A percentile compares a stretch with the other conserved stretches of the same genome.
phyloP scores from a whole-genome alignment of 2,797 vertebrate species.

The Alcedo atthis region DNA sequence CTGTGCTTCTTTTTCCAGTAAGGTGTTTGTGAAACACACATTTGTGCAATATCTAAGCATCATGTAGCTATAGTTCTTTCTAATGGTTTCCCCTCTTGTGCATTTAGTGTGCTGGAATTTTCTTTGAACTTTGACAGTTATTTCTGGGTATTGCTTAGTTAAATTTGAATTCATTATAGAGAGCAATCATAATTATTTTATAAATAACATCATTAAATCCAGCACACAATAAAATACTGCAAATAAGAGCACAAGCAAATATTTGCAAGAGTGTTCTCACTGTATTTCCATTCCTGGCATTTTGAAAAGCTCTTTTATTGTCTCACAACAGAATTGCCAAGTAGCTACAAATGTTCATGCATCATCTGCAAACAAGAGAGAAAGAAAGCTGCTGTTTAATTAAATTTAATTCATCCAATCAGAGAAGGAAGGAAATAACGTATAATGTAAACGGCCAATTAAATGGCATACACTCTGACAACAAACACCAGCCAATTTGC shows the following conservation, averaged over 20 bases:
- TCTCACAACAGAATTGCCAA: slow-evolving; percentile 56
- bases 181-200: slow-evolving; percentile 51
- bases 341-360: slow-evolving; percentile 36
- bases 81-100: not conserved
- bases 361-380: slow-evolving; percentile 50
- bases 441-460: not conserved
- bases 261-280: slow-evolving; percentile 51
- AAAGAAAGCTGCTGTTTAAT: slow-evolving; percentile 22
- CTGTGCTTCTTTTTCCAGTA: not conserved
- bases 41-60: not conserved
- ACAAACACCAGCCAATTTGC: not conserved
- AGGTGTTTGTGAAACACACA: not conserved
- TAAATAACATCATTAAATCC: slow-evolving; percentile 58
- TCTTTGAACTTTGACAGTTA: slow-evolving; percentile 44
- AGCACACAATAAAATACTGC: slow-evolving; percentile 52
- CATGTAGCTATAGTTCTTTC: not conserved
- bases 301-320: slow-evolving; percentile 61
- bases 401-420: slow-evolving; percentile 25
- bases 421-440: not conserved
- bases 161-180: slow-evolving; percentile 45
- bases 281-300: slow-evolving; percentile 53
- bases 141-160: slow-evolving; percentile 40
- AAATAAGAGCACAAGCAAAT: slow-evolving; percentile 53
- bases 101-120: slow-evolving; percentile 24
- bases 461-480: not conserved